phyloP scores from a whole-genome alignment of 2,113 vertebrate genomes.

The Tyto alba region DNA sequence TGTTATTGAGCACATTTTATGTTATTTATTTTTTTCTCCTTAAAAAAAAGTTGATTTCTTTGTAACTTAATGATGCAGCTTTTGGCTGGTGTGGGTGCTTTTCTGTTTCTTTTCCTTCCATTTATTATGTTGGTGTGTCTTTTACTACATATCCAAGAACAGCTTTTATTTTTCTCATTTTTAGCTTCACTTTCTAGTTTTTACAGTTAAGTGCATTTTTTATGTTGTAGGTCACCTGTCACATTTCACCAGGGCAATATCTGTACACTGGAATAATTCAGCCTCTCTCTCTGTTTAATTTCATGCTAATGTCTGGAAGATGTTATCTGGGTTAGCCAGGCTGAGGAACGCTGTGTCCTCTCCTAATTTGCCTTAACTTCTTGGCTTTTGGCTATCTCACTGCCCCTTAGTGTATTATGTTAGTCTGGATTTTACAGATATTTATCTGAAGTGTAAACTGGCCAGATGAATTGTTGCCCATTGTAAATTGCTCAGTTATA shows the following conservation, averaged over 20 bases:
- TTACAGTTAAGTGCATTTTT: slow-evolving; percentile 56
- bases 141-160: neutral
- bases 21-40: neutral
- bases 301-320: slow-evolving; percentile 45
- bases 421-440: neutral
- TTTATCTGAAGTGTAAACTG: neutral
- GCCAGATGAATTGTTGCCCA: slow-evolving; percentile 15
- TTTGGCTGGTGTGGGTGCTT: neutral
- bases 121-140: neutral
- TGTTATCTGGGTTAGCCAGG: slow-evolving; percentile 40
- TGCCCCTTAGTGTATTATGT: neutral
- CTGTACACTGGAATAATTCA: slow-evolving; percentile 40
- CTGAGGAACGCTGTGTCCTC: neutral
- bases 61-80: neutral
- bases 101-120: neutral
- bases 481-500: neutral
- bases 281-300: slow-evolving; percentile 32
- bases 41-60: neutral
- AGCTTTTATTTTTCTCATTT: slow-evolving; percentile 27
- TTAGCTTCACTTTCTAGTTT: slow-evolving; percentile 33
- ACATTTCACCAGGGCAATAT: neutral
- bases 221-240: slow-evolving; percentile 44
- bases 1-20: neutral
- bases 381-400: neutral
- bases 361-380: neutral